Base-by-base conservation (phyloP, 2,797 vertebrate species). In the Tangara arthus region DNA sequence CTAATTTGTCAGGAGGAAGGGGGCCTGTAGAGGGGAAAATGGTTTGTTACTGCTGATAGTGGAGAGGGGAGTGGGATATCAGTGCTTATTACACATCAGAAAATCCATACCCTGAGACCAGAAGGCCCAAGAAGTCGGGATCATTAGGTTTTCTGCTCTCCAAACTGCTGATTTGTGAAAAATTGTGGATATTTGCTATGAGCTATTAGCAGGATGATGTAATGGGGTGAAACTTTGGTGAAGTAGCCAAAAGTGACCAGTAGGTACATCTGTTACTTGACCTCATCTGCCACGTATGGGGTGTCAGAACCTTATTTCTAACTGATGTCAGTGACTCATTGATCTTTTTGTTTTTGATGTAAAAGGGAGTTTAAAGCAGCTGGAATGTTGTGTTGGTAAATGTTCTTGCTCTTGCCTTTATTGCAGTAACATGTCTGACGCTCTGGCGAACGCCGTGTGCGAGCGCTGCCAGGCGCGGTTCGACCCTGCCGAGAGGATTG, bases 401-500 rank as follows among this genome's bases (percentile, higher is more conserved):
- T 55, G 8, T 20, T 73, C 56, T 86, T 24, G 3, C 80, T 88
- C 21, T 30, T 50, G 32, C 34, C 41, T 93, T 57, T 56, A 1
- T 76, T 94, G 12, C 90, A 98, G 98, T 96, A 98, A 98, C 55
- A 98, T 98, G 98, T 97, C 98, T 6, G 97, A 97, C 6, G 97
- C 98, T 61, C 94, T 98, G 6, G 98, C 98, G 2, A 98, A 97
- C 1, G 97, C 98, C 0, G 94, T 93, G 9, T 98, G 98, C 42
- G 97, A 98, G 71, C 98, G 97, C 89, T 98, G 98, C 92, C 98
- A 97, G 87, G 37, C 96, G 3, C 96, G 90, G 14, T 98, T 98
- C 3, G 87, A 95, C 26, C 97, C 97, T 1, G 85, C 98, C 0
- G 98, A 98, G 92, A 94, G 98, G 81, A 98, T 98, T 3, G 97